phyloP scores from a whole-genome alignment of 2,797 vertebrate species.

The Pangasius larnaudii region DNA sequence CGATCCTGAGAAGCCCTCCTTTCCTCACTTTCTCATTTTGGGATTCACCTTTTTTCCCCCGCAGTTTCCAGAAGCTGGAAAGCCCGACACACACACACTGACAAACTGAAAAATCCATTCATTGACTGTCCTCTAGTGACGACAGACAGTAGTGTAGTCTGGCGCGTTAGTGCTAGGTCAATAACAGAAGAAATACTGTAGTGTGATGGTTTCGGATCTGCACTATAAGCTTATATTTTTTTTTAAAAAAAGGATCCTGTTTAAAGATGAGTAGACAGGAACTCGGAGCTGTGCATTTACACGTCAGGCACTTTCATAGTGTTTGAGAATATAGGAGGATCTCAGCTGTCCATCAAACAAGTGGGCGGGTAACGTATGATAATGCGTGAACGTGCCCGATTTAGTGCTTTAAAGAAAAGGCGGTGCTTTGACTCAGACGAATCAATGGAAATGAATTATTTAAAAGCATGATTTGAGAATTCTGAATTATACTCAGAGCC shows the following conservation, averaged over 20 bases:
- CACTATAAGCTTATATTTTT: not conserved
- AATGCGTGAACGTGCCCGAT: not conserved
- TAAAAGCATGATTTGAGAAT: not conserved
- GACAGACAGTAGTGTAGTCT: not conserved
- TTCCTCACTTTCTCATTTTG: too few species aligned
- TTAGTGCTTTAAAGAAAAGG: not conserved
- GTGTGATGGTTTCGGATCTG: not conserved
- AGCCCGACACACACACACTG: not conserved
- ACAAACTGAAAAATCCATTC: conserved; percentile 33
- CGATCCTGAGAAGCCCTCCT: too few species aligned
- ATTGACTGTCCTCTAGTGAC: conserved; percentile 73
- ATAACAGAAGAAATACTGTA: not conserved
- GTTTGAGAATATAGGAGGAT: not conserved
- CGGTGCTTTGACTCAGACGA: not conserved
- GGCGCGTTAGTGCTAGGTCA: not conserved
- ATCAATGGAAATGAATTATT: not conserved
- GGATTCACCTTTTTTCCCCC: not conserved
- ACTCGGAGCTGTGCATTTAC: not conserved
- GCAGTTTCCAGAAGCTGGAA: not conserved
- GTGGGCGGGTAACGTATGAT: not conserved
- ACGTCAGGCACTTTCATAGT: not conserved
- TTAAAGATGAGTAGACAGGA: not conserved
- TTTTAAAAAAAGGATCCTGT: not conserved
- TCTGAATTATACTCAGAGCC: not conserved
- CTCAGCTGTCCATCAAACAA: not conserved